Base-by-base conservation (phyloP, 2,888 invertebrate species). In the Allygus modestus region DNA sequence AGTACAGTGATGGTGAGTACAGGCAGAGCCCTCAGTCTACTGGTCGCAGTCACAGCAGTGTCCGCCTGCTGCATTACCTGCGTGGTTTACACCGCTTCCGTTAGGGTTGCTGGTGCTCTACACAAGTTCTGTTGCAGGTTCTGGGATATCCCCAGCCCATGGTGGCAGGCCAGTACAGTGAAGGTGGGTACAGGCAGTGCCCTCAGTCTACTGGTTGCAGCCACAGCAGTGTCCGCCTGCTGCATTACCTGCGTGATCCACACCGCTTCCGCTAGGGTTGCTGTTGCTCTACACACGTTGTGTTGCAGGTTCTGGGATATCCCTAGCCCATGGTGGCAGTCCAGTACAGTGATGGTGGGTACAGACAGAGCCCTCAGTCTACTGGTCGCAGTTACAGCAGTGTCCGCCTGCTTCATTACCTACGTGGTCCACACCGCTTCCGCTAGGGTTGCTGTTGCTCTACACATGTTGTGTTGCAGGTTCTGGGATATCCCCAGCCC, bases 251-350 rank as follows among this genome's bases (percentile, higher is more conserved):
- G 93, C 88, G 92, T 94, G 43, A 91, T 94, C 81, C 92, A 93
- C 82, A n/a, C n/a, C 20, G 41, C 0, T 26, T 17, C 11, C 37
- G 37, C 11, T 7, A 4, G 37, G 37, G 7, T 11, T 7, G 37
- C 37, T 7, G 37, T 37, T 37, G 11, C 37, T 7, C 11, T 37
- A 37, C 37, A 7, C 37, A 37, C 11, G 37, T 37, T 37, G 4
- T 37, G 11, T 51, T 61, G 12, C 61, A 61, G 61, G 61, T 61
- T 61, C 15, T 61, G 61, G 90, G 94, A 94, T 88, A 94, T 95
- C 88, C 94, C 94, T 7, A 94, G 93, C 88, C 91, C 92, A 5
- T 94, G 93, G 91, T 95, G 94, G 94, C 93, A 94, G 89, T 92
- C 93, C 46, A 92, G n/a, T n/a, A n/a, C n/a, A n/a, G n/a, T n/a